Evolutionary conservation across 2,888 invertebrate genomes (phyloP).

Genomic region (Esperia sulphurella): DNA sequence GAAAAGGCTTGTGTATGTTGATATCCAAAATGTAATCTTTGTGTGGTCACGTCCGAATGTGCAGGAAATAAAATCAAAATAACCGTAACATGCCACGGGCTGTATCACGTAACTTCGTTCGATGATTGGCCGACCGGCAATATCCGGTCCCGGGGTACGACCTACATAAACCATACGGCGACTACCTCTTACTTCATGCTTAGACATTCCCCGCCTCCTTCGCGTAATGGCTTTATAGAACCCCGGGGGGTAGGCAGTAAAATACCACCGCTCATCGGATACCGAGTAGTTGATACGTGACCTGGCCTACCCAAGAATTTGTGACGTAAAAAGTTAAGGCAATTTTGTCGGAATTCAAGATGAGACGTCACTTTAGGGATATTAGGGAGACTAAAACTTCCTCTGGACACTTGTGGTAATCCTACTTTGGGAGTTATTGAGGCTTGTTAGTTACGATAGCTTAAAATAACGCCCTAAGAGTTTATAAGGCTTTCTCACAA

Average conservation of each 20-base stretch:
- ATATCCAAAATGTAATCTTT: too few species aligned
- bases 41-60: too few species aligned
- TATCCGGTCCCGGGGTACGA: constrained; percentile 1
- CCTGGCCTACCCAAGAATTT: neutral
- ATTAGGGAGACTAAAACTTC: neutral
- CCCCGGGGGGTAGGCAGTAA: neutral
- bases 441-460: too few species aligned
- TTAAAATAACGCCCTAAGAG: too few species aligned
- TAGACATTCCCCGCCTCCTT: too few species aligned
- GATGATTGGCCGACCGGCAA: constrained; percentile 1
- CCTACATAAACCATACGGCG: too few species aligned
- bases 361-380: neutral
- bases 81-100: neutral
- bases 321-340: neutral
- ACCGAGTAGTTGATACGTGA: neutral
- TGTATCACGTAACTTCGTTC: neutral
- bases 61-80: neutral
- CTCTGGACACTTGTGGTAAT: neutral
- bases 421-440: neutral
- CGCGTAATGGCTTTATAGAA: neutral
- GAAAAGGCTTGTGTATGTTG: too few species aligned
- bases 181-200: too few species aligned
- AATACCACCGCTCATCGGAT: too few species aligned
- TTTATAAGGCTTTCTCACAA: too few species aligned
- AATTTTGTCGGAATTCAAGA: neutral